Conservation (phyloP, 35 echinoderm and acorn worm species). For the Nesometra sesokonis region DNA sequence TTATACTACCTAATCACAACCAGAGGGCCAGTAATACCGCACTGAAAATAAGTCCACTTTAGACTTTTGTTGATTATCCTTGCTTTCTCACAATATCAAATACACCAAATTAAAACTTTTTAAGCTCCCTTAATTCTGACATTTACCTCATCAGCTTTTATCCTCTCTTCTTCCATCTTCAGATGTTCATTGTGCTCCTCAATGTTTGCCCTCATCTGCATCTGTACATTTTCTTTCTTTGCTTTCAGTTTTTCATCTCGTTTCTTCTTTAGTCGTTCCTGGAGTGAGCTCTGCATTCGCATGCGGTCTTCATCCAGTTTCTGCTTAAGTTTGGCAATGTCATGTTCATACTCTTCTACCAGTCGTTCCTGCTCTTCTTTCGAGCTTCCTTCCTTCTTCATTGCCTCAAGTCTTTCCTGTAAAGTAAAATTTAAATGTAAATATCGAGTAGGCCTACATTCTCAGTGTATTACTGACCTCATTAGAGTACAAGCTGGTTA, state of each 20-base stretch:
- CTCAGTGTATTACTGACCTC: no score
- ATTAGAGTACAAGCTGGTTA: no score
- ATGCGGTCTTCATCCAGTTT: constrained; percentile 92
- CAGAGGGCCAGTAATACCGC: no score
- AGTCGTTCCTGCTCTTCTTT: constrained; percentile 72
- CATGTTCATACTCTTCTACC: constrained; percentile 71
- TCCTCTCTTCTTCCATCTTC: constrained; percentile 58
- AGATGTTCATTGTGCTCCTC: constrained; percentile 60
- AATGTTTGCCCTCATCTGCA: constrained; percentile 54
- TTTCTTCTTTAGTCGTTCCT: constrained; percentile 76
- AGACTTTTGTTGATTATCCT: no score
- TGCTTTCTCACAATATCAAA: no score
- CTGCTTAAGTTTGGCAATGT: constrained; percentile 70
- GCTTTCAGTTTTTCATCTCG: constrained; percentile 60
- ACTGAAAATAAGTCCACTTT: no score
- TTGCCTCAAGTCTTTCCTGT: constrained; percentile 63
- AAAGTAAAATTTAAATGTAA: background rate
- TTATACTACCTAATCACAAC: no score
- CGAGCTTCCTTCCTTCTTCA: constrained; percentile 56
- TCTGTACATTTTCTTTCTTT: constrained; percentile 52
- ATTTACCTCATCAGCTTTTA: constrained; percentile 72
- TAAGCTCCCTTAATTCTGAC: background rate
- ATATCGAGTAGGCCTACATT: no score
- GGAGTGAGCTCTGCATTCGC: constrained; percentile 79
- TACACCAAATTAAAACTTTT: no score